A percentile compares a stretch with the other conserved stretches of the same genome.
Conservation (phyloP, 2,888 invertebrate genomes). For the Fragum sueziense region DNA sequence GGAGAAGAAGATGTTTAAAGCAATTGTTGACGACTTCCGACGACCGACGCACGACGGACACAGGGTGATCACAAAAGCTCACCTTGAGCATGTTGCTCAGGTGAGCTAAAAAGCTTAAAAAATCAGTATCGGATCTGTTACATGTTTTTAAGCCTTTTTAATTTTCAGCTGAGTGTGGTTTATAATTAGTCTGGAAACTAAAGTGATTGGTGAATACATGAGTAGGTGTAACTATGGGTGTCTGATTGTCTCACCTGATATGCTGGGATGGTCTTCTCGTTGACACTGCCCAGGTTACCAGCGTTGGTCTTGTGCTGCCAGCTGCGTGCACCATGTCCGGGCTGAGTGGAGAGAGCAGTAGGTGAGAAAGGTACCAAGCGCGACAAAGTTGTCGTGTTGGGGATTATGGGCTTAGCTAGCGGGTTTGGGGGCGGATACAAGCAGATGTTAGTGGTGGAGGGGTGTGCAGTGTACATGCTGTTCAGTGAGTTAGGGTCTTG, state of each 20-base stretch:
- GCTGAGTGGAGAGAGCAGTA: constrained; percentile 69
- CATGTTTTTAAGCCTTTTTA: no score
- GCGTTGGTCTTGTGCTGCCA: constrained; percentile 72
- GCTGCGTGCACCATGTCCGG: constrained; percentile 63
- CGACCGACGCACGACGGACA: no score
- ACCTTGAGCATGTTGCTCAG: no score
- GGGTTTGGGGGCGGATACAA: constrained; percentile 65
- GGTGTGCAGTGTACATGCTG: constrained; percentile 35
- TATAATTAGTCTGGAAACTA: no score
- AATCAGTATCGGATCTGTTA: no score
- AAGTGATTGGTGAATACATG: no score
- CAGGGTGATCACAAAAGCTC: no score
- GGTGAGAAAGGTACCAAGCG: constrained; percentile 63
- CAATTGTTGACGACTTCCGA: no score
- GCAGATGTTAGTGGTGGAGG: constrained; percentile 59
- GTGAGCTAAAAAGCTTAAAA: no score
- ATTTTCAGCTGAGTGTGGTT: no score
- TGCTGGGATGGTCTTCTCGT: constrained; percentile 72
- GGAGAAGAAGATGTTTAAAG: no score
- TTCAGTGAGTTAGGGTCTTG: constrained; percentile 27
- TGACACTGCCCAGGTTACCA: constrained; percentile 67
- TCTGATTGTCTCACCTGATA: constrained; percentile 72
- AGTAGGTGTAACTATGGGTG: no score
- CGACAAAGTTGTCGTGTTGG: constrained; percentile 51
- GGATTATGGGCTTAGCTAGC: constrained; percentile 61